phyloP scores from a whole-genome alignment of 2,888 invertebrate genomes.

The Deilephila elpenor region DNA sequence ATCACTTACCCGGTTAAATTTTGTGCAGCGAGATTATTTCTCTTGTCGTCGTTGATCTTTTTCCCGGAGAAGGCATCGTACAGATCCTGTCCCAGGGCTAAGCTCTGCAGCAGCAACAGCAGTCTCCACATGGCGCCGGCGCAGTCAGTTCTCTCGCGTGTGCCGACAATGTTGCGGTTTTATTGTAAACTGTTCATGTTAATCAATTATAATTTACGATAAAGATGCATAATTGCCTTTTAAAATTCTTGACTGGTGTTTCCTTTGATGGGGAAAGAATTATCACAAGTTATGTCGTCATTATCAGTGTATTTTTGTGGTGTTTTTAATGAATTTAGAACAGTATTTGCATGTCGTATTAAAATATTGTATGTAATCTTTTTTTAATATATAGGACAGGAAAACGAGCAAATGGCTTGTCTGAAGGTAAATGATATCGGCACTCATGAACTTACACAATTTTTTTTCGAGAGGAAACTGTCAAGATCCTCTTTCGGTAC shows the following conservation, averaged over 20 bases:
- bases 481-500: too few relatives aligned
- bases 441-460: too few relatives aligned
- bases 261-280: neutral
- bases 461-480: too few relatives aligned
- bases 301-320: neutral
- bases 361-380: too few relatives aligned
- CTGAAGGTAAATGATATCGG: too few relatives aligned
- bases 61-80: slow-evolving; percentile 18
- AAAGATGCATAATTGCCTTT: neutral
- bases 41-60: neutral
- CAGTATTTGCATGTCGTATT: too few relatives aligned
- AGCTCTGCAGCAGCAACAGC: neutral
- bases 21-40: neutral
- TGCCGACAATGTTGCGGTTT: neutral
- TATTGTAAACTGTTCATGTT: neutral
- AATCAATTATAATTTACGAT: neutral
- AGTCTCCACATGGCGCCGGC: slow-evolving; percentile 6
- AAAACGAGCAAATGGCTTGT: too few relatives aligned
- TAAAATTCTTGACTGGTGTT: neutral
- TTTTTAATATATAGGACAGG: too few relatives aligned
- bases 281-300: neutral
- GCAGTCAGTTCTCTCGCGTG: neutral
- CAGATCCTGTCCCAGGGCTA: neutral
- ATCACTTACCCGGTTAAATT: neutral
- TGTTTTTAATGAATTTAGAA: too few relatives aligned